Base-by-base conservation (phyloP, 2,113 vertebrate genomes). In the Muntiacus muntjak region DNA sequence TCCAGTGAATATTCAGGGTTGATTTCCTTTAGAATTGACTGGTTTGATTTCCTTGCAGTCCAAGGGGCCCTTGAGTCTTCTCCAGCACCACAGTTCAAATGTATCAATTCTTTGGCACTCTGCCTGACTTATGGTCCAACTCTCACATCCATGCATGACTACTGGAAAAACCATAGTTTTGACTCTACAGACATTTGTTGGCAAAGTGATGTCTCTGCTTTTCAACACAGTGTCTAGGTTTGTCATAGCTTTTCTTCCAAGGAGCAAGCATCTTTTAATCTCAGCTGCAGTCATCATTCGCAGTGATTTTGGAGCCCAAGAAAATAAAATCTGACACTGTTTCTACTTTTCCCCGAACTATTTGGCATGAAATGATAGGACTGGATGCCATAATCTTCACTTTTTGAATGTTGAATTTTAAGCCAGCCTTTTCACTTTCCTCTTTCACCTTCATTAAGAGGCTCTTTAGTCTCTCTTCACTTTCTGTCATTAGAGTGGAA, bases 381-480 rank as follows among this genome's bases (percentile, higher is more conserved):
- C n/a, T 40, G 19, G 67, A 71, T 71, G 67, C 67, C n/a, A 23
- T 5, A 6, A 23, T 40, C n/a, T 71, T 71, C 0, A 0, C 12
- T 71, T 71, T 71, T 71, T 71, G 19, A 71, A 71, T 40, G 19
- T 71, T 71, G 67, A 40, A 71, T 40, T 71, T 71, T 71, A 71
- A 40, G n/a, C 9, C 67, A 40, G 67, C n/a, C 1, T 71, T 71
- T 71, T 21, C n/a, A 40, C 19, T 40, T 0, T 71, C n/a, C 21
- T 71, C 19, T 71, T 71, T 71, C n/a, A 40, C 19, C 19, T 71
- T 71, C n/a, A 71, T 23, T 10, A 71, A 71, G 67, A 71, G 10
- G n/a, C n/a, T 71, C 10, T 40, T 36, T 40, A 40, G 19, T 23
- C 10, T 71, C 9, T 71, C 67, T 71, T 71, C n/a, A 40, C 19